A percentile compares a stretch with the other conserved stretches of the same genome.
Conservation (phyloP, 2,888 invertebrate genomes). For the Atethmia centrago region DNA sequence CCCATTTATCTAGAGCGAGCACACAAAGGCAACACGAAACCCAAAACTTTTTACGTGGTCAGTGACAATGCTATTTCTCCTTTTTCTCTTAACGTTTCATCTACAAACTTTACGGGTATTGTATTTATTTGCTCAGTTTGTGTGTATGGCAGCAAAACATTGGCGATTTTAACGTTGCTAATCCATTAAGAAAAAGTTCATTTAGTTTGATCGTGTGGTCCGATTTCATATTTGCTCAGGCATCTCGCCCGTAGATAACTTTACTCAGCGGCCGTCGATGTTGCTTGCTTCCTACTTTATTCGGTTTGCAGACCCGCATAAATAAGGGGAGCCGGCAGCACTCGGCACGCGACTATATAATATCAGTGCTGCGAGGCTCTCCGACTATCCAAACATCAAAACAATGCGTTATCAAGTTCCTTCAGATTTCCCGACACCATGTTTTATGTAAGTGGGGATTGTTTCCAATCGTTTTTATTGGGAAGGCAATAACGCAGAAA, state of each 20-base stretch:
- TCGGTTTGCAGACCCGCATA: conserved; percentile 87
- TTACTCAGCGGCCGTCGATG: conserved; percentile 76
- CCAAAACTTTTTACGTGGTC: conserved; percentile 90
- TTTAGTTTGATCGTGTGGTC: conserved; percentile 77
- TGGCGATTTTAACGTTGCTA: conserved; percentile 69
- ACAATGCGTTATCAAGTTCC: conserved; percentile 75
- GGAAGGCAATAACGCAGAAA: conserved; percentile 83
- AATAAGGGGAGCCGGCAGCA: conserved; percentile 79
- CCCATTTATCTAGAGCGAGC: conserved; percentile 88
- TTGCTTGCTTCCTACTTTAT: conserved; percentile 84
- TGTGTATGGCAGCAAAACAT: conserved; percentile 70
- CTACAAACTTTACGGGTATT: conserved; percentile 81
- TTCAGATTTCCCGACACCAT: conserved; percentile 73
- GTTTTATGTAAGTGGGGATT: conserved; percentile 81
- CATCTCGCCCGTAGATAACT: conserved; percentile 86
- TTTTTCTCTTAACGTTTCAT: conserved; percentile 87
- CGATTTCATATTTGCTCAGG: conserved; percentile 83
- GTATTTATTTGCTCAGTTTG: conserved; percentile 76
- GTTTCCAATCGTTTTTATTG: conserved; percentile 82
- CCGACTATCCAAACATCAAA: conserved; percentile 74
- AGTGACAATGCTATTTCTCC: conserved; percentile 88
- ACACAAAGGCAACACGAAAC: conserved; percentile 89
- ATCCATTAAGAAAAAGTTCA: conserved; percentile 74
- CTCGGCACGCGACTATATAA: conserved; percentile 76
- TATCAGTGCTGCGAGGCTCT: conserved; percentile 69